Conservation (phyloP, 1,140 invertebrate species). For the Orchestia grillus region DNA sequence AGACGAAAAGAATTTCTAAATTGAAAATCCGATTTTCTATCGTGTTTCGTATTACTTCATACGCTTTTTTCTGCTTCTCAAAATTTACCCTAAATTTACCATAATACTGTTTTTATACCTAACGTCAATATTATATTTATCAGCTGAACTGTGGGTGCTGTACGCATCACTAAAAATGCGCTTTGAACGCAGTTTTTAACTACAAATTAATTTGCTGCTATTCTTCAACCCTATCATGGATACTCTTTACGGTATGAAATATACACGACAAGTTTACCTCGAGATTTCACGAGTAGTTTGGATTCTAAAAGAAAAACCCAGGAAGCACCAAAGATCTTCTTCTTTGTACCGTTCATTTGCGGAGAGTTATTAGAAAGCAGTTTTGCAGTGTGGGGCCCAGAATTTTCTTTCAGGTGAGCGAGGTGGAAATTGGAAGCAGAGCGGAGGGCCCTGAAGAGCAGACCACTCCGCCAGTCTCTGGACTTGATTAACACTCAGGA, state of each 20-base stretch:
- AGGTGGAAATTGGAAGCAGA: not conserved
- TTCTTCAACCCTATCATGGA: not conserved
- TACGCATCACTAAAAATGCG: not conserved
- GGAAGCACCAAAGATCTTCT: not conserved
- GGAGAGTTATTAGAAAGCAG: not conserved
- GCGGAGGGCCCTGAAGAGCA: not conserved
- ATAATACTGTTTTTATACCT: no score
- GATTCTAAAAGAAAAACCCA: not conserved
- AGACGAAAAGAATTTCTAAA: no score
- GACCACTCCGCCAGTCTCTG: not conserved
- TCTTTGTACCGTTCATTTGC: not conserved
- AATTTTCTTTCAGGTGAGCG: not conserved
- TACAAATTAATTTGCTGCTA: not conserved
- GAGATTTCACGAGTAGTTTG: not conserved
- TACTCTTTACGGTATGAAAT: not conserved
- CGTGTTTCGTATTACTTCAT: no score
- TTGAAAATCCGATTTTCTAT: no score
- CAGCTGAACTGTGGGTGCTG: no score
- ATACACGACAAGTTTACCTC: not conserved
- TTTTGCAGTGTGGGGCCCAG: not conserved
- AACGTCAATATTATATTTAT: no score
- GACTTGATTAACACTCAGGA: slow-evolving; percentile 37
- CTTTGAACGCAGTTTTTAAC: not conserved
- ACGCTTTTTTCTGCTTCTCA: no score
- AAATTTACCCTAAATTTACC: no score